A percentile compares a stretch with the other conserved stretches of the same genome.
Conservation (phyloP, 2,797 vertebrate species). For the Anguilla megastoma region DNA sequence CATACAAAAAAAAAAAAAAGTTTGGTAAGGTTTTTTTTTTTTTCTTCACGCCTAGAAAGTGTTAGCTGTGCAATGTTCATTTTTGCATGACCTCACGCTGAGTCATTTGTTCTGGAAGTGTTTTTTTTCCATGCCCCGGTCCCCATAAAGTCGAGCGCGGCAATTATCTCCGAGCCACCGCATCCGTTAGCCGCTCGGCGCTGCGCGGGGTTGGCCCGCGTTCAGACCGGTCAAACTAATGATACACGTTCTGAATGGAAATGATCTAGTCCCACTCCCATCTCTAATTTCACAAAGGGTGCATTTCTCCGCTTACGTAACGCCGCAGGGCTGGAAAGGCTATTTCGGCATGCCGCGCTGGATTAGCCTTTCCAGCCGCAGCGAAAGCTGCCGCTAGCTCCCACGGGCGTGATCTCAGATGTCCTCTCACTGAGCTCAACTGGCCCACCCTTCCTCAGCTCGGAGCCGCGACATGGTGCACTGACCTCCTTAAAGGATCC, state of each 20-base stretch:
- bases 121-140: slow-evolving; percentile 25
- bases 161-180: slow-evolving; percentile 31
- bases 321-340: slow-evolving; percentile 41
- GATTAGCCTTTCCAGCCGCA: neutral
- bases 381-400: neutral
- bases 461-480: neutral
- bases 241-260: slow-evolving; percentile 28
- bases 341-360: slow-evolving; percentile 26
- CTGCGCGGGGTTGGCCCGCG: slow-evolving; percentile 20
- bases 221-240: slow-evolving; percentile 32
- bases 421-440: slow-evolving; percentile 1
- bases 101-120: slow-evolving; percentile 38
- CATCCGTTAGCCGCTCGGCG: slow-evolving; percentile 20
- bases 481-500: neutral
- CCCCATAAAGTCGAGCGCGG: slow-evolving; percentile 27
- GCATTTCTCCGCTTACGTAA: slow-evolving; percentile 41
- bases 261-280: slow-evolving; percentile 20
- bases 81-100: slow-evolving; percentile 30
- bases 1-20: neutral
- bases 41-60: neutral
- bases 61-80: slow-evolving; percentile 19
- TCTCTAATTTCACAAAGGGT: slow-evolving; percentile 23
- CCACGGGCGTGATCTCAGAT: neutral
- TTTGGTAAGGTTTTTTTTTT: neutral
- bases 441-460: slow-evolving; percentile 11